Conservation (phyloP, 2,888 invertebrate genomes). For the Plutella xylostella region DNA sequence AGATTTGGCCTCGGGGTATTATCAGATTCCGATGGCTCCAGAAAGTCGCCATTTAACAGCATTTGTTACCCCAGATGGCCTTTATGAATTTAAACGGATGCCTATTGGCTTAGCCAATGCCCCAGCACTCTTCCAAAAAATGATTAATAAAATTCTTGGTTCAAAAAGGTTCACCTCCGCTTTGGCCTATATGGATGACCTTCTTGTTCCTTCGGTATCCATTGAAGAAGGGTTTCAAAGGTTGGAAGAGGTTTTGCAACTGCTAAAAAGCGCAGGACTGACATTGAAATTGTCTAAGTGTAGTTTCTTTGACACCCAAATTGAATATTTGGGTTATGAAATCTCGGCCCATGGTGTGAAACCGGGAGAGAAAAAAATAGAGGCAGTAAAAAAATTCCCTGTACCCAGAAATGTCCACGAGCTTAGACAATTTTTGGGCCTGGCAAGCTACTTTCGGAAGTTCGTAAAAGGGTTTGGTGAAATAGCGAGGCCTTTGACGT, state of each 20-base stretch:
- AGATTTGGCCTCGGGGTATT: not conserved
- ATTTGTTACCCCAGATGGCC: not conserved
- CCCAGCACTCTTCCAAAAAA: not conserved
- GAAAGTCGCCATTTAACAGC: no score
- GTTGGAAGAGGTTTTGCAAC: not conserved
- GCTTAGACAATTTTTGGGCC: conserved; percentile 6
- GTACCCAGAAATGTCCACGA: conserved; percentile 2
- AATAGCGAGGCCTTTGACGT: not conserved
- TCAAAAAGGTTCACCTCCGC: not conserved
- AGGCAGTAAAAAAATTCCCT: not conserved
- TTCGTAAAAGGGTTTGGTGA: conserved; percentile 7
- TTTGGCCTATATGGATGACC: conserved; percentile 1
- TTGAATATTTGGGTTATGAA: conserved; percentile 4
- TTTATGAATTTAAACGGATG: not conserved
- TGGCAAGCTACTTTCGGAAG: conserved; percentile 9
- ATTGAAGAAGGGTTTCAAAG: not conserved
- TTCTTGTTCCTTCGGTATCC: not conserved
- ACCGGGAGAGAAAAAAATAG: not conserved
- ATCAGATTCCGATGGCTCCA: not conserved
- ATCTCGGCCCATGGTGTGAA: not conserved
- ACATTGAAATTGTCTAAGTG: not conserved
- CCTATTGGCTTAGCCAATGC: not conserved
- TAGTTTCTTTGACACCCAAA: not conserved
- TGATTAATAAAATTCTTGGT: not conserved
- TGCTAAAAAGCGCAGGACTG: not conserved